A percentile compares a stretch with the other conserved stretches of the same genome.
These are phyloP conservation scores for Saturnia pavonia DNA, from an alignment of 2,888 invertebrate genomes.

Conservation along the genomic window DNA sequence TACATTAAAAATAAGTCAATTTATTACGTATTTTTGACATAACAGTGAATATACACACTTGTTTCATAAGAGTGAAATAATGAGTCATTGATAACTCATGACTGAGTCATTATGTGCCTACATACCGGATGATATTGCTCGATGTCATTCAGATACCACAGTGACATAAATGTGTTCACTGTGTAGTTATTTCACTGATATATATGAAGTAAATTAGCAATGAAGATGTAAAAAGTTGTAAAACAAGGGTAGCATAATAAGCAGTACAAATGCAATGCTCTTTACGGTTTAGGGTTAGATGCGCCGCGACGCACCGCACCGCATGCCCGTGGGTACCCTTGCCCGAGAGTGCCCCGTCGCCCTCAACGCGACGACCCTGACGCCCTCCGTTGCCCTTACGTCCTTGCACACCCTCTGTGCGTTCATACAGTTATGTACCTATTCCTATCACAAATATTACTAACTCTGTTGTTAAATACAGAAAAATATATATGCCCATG, in stretches of 20 bases:
- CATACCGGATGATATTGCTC: too few species aligned
- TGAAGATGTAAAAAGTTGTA: slow-evolving; percentile 17
- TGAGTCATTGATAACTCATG: too few species aligned
- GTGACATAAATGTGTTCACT: too few species aligned
- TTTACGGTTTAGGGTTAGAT: slow-evolving; percentile 39
- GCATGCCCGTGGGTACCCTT: slow-evolving; percentile 61
- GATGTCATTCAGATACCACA: too few species aligned
- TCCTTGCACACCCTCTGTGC: slow-evolving; percentile 56
- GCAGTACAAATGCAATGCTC: slow-evolving; percentile 43
- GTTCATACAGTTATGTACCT: slow-evolving; percentile 39
- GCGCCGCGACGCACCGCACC: slow-evolving; percentile 41
- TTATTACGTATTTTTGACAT: too few species aligned
- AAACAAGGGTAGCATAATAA: slow-evolving; percentile 43
- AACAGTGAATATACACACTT: too few species aligned
- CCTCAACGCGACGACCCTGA: slow-evolving; percentile 55
- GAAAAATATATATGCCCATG: not conserved
- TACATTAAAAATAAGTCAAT: too few species aligned
- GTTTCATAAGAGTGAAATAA: too few species aligned
- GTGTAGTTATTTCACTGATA: too few species aligned
- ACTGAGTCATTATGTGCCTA: too few species aligned
- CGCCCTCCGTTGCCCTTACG: slow-evolving; percentile 57
- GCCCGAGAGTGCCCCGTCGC: slow-evolving; percentile 57
- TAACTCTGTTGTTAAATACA: slow-evolving; percentile 13
- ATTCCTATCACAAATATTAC: slow-evolving; percentile 44
- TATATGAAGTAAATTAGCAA: not conserved